Base-by-base conservation (phyloP, 2,888 invertebrate genomes). In the Ochropacha duplaris region DNA sequence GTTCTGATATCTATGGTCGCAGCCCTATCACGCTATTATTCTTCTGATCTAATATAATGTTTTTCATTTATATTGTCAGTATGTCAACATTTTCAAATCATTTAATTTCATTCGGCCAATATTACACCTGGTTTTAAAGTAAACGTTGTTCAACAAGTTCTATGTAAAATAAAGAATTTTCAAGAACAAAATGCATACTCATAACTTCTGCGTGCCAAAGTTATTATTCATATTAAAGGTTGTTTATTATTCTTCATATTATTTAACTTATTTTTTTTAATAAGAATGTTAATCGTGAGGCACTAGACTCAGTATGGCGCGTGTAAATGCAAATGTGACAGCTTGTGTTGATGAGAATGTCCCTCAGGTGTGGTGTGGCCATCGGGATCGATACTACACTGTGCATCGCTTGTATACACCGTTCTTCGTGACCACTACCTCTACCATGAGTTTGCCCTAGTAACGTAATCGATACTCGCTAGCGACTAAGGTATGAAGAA, bases 281-380 rank as follows among this genome's bases (percentile, higher is more conserved):
- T 39, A 16, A 16, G n/a, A 16, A 1, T 16, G 16, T 16, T 39
- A 39, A 14, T 39, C 16, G 16, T 6, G 1, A 39, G 16, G 6
- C 22, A 14, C 9, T 24, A 26, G 24, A 50, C 24, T 50, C 39
- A 19, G 19, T 19, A 19, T 44, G 44, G 31, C 34, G 11, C 31
- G 52, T 52, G 52, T 52, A 16, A 52, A 31, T 22, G 52, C 52
- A 52, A 28, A 52, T 31, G 34, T 31, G 31, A 22, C 52, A 9
- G 39, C 16, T 39, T n/a, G 16, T 19, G 22, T 31, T 31, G 34
- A 34, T 52, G 31, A 12, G 31, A 52, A 22, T 22, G 19, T 14
- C 28, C 31, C 16, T 26, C 22, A 52, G 44, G 44, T 52, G 11
- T 28, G 24, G n/a, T n/a, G n/a, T n/a, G n/a, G n/a, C n/a, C 31